Conservation (phyloP, 2,888 invertebrate species). For the Conops quadrifasciatus region DNA sequence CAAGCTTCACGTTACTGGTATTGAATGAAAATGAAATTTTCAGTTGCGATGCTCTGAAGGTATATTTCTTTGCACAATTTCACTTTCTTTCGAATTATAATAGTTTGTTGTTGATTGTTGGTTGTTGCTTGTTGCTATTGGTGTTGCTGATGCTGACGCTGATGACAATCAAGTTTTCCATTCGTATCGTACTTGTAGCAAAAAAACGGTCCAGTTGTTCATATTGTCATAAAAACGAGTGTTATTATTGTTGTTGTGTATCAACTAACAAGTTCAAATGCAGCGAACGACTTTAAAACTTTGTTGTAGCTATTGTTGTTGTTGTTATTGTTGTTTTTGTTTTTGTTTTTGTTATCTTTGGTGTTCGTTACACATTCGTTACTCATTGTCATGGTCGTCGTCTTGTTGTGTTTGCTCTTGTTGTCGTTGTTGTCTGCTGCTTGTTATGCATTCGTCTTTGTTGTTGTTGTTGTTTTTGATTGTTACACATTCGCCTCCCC, state of each 20-base stretch:
- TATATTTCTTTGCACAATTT: conserved; percentile 9
- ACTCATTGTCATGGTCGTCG: too few relatives aligned
- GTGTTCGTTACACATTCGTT: neutral
- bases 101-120: neutral
- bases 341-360: neutral
- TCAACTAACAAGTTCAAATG: too few relatives aligned
- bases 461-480: too few relatives aligned
- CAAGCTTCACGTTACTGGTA: conserved; percentile 34
- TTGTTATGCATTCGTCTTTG: neutral
- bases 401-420: neutral
- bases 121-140: neutral
- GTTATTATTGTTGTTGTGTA: conserved; percentile 3
- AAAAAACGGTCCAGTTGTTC: neutral
- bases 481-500: too few relatives aligned
- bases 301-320: neutral
- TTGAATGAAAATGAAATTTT: conserved; percentile 48
- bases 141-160: neutral
- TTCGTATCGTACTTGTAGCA: neutral
- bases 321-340: conserved; percentile 11
- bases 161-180: neutral
- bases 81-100: conserved; percentile 28
- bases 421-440: neutral
- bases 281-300: too few relatives aligned
- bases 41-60: conserved; percentile 37
- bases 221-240: neutral